Base-by-base conservation (phyloP, 1,140 invertebrate genomes). In the Brachionus asplanchnoidis region DNA sequence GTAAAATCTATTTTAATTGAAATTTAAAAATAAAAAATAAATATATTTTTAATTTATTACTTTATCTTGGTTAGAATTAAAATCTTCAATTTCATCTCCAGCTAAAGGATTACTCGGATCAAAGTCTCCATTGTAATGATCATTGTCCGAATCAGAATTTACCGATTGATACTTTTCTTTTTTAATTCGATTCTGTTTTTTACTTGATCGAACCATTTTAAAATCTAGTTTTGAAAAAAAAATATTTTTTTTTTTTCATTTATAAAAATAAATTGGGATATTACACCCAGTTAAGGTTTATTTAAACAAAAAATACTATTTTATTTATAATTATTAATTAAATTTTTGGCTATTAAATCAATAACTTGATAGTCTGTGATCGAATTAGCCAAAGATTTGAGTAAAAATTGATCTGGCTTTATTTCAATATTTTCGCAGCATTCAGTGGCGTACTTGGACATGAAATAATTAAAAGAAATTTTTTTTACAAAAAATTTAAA, bases 1-100 rank as follows among this genome's bases (percentile, higher is more conserved):
- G 65, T 28, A 84, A 50, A 23, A 66, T 53, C 50, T 66, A 65
- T 26, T 56, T 78, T 28, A 28, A 28, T 44, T 44, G 2, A 6
- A 46, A 46, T 46, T 12, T 1, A 3, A 12, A 46, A 46, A 46
- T 46, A 14, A 46, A 46, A 46, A 46, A 14, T 6, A 5, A 3
- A 42, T 42, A 42, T 5, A 3, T 14, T n/a, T 46, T 36, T 36
- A 36, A 6, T 36, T 36, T 36, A 46, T 60, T 40, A 85, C 78
- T 50, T 85, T 84, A n/a, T 85, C 85, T 23, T 68, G n/a, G 17
- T 66, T 85, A 20, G 84, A 28, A 17, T 85, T 82, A 66, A 85
- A 85, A 36, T 75, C 56, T 60, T 85, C 85, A 1, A 85, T 75
- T 32, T 85, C 85, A 66, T 85, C 85, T 36, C 44, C 78, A 50